A percentile compares a stretch with the other conserved stretches of the same genome.
Conservation (phyloP, 2,113 vertebrate species). For the Pygoscelis adeliae region DNA sequence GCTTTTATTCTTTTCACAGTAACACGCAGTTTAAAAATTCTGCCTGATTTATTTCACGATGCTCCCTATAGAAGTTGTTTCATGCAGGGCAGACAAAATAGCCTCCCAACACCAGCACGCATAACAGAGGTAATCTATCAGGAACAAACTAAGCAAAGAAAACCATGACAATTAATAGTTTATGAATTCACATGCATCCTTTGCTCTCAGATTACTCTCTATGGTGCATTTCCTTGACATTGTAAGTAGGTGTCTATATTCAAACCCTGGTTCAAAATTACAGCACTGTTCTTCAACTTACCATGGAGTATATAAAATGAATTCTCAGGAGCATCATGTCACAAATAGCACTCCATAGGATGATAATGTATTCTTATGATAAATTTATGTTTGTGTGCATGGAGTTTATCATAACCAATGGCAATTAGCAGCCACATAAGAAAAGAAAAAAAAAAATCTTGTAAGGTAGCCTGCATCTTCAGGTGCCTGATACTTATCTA, state of each 20-base stretch:
- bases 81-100: not conserved
- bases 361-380: not conserved
- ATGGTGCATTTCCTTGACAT: not conserved
- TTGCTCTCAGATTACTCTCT: not conserved
- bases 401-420: not conserved
- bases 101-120: not conserved
- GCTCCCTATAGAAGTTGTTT: not conserved
- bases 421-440: not conserved
- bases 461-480: not conserved
- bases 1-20: conserved; percentile 35
- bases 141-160: not conserved
- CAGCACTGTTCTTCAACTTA: not conserved
- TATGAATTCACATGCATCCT: not conserved
- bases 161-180: not conserved
- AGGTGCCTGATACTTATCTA: not conserved
- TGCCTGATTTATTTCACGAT: not conserved
- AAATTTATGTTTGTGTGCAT: not conserved
- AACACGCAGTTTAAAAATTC: conserved; percentile 31
- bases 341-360: not conserved
- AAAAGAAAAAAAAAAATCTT: not conserved
- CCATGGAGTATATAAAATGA: not conserved
- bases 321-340: not conserved
- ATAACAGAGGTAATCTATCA: not conserved
- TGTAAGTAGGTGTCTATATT: not conserved
- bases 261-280: not conserved